These are phyloP conservation scores for Odontamblyopus lacepedii DNA, from an alignment of 2,797 vertebrate species.

Conservation along the genomic window DNA sequence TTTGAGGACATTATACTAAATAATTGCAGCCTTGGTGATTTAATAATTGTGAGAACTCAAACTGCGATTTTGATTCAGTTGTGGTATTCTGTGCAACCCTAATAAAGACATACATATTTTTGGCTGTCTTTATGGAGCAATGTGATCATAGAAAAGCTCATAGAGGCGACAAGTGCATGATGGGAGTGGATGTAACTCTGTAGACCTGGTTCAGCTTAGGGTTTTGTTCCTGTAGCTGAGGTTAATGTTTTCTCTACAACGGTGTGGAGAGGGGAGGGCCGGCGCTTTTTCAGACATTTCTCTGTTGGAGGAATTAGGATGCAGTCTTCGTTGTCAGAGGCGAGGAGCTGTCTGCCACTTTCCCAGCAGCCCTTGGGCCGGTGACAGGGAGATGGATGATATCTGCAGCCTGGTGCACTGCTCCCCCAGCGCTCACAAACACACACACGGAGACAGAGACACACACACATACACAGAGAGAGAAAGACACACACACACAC, in stretches of 20 bases:
- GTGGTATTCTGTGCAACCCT: too few relatives aligned
- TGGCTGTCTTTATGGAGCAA: slow-evolving; percentile 4
- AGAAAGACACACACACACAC: slow-evolving; percentile 6
- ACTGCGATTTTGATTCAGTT: too few relatives aligned
- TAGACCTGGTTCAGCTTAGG: slow-evolving; percentile 42
- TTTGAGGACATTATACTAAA: too few relatives aligned
- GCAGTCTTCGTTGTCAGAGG: slow-evolving; percentile 86
- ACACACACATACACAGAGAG: not conserved
- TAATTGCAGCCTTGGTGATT: too few relatives aligned
- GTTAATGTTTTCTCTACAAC: slow-evolving; percentile 74
- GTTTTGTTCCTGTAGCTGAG: slow-evolving; percentile 65
- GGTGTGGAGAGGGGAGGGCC: slow-evolving; percentile 60
- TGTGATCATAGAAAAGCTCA: slow-evolving; percentile 6
- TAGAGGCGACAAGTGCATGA: slow-evolving; percentile 36
- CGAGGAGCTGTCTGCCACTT: slow-evolving; percentile 87
- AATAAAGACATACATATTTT: not conserved
- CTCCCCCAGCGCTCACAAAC: slow-evolving; percentile 49
- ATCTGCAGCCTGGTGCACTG: slow-evolving; percentile 87
- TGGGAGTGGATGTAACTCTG: slow-evolving; percentile 40
- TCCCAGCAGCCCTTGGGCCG: slow-evolving; percentile 87
- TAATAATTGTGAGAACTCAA: too few relatives aligned
- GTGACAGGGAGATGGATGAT: slow-evolving; percentile 98
- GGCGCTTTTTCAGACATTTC: slow-evolving; percentile 46
- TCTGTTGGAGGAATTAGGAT: slow-evolving; percentile 82
- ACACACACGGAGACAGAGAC: not conserved